These are phyloP conservation scores for Pteronotus mesoamericanus DNA, from an alignment of 2,797 vertebrate genomes.

Conservation along the genomic window DNA sequence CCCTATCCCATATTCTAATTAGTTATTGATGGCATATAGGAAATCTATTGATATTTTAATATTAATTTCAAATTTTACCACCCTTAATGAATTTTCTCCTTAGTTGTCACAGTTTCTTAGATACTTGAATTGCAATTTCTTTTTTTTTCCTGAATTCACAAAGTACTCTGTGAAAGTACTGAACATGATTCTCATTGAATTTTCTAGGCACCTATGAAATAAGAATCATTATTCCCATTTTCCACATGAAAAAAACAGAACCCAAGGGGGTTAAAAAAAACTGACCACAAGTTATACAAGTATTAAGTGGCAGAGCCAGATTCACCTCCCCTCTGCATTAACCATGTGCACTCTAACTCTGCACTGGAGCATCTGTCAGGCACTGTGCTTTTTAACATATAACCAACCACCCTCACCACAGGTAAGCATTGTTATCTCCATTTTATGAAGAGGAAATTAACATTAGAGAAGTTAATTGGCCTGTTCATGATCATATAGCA, in stretches of 20 bases:
- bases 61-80: neutral
- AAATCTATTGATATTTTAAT: neutral
- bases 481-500: neutral
- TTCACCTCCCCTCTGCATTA: neutral
- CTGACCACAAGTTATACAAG: neutral
- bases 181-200: neutral
- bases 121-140: neutral
- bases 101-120: neutral
- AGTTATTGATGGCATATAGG: neutral
- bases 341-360: neutral
- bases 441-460: neutral
- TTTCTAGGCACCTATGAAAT: neutral
- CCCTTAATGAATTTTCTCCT: neutral
- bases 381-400: neutral
- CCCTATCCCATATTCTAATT: neutral
- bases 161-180: neutral
- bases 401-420: neutral
- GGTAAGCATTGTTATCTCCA: neutral
- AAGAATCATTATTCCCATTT: neutral
- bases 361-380: neutral
- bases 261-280: neutral
- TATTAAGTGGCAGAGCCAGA: neutral
- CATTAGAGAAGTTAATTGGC: neutral
- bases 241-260: neutral
- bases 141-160: neutral